A percentile compares a stretch with the other conserved stretches of the same genome.
These are phyloP conservation scores for Tigriopus japonicus DNA, from an alignment of 1,140 invertebrate genomes.

Conservation along the genomic window DNA sequence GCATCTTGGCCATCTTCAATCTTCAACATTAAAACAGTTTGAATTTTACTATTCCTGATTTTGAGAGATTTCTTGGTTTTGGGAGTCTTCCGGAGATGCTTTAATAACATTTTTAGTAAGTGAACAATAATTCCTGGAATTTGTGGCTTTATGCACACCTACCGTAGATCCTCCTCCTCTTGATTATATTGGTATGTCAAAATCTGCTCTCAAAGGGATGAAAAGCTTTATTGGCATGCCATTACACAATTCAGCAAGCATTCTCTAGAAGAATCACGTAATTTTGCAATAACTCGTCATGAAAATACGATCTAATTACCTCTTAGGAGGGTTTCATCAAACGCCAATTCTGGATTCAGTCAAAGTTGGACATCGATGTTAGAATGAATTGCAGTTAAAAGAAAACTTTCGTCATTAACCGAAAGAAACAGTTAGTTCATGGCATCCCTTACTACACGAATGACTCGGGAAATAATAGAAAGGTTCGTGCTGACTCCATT, in stretches of 20 bases:
- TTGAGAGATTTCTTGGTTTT: not conserved
- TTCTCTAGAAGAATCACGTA: not conserved
- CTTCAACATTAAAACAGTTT: too few relatives aligned
- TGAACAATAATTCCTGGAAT: not conserved
- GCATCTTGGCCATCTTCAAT: too few relatives aligned
- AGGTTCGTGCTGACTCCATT: too few relatives aligned
- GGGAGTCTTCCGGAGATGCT: not conserved
- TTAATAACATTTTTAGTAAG: not conserved
- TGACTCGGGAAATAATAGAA: too few relatives aligned
- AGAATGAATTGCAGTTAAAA: too few relatives aligned
- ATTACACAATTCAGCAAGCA: not conserved
- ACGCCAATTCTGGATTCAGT: too few relatives aligned
- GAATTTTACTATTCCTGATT: not conserved
- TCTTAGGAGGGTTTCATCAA: too few relatives aligned
- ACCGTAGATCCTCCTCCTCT: not conserved
- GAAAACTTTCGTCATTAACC: too few relatives aligned
- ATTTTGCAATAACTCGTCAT: not conserved
- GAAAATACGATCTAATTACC: not conserved
- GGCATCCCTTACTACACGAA: too few relatives aligned
- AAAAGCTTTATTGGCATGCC: not conserved
- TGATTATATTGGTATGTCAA: too few relatives aligned
- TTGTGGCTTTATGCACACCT: not conserved
- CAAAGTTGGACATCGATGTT: too few relatives aligned
- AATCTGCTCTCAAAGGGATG: not conserved
- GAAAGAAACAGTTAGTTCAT: too few relatives aligned